Evolutionary conservation across 2,888 invertebrate genomes (phyloP), one percentile per base, ranked within the genome.

Genomic region (Epicampocera succincta): DNA sequence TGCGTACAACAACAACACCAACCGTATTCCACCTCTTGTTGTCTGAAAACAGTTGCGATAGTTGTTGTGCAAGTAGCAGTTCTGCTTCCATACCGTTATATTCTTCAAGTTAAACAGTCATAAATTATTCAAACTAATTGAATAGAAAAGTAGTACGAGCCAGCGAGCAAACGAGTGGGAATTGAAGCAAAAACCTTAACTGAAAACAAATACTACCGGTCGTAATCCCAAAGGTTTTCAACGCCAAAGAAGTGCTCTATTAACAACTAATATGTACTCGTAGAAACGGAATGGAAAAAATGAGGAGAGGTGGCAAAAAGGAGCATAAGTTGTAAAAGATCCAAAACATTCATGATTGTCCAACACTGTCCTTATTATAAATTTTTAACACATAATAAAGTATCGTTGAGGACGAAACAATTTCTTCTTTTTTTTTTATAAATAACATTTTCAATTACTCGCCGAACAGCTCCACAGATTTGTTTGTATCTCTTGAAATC

Each of bases 121-220:
- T 73, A 77, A 81, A 77, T 81, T 74, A 81, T 81, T 81, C 61
- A 77, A 77, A 77, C 73, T 69, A 77, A 77, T 77, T 77, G 81
- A 77, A 77, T 58, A 77, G 50, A 52, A 46, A 52, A 63, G 13
- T 11, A 25, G 33, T 44, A 63, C 40, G 29, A 52, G 50, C 12
- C n/a, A 11, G 19, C n/a, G 8, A 15, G 5, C 11, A n/a, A 12
- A 5, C 12, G 4, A 50, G 0, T 33, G 33, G 33, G 33, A 33
- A 8, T 3, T 33, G 9, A 33, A 33, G 8, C 5, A 33, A 33
- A 48, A 48, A 56, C 21, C 38, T 33, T 1, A 25, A 25, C 6
- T 61, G 11, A 21, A 15, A 17, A 19, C 15, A n/a, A 46, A 44
- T 48, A 38, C 19, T 3, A 33, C 17, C 54, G 15, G 6, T 6